phyloP scores from a whole-genome alignment of 2,888 invertebrate species.

The Clunio marinus region DNA sequence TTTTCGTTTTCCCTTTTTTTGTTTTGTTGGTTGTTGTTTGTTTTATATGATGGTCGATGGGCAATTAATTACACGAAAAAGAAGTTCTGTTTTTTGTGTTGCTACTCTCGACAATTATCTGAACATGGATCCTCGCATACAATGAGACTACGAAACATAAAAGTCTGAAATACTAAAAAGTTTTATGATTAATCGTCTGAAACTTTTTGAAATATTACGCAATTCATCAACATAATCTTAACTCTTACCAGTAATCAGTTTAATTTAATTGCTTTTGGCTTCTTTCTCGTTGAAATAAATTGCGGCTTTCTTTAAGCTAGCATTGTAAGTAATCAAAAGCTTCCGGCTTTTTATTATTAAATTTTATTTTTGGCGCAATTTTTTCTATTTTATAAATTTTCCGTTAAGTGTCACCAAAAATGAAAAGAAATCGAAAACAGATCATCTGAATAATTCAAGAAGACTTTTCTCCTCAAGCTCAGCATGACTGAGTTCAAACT shows the following conservation, averaged over 20 bases:
- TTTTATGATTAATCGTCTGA: slow-evolving; percentile 4
- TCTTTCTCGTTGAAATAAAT: slow-evolving; percentile 12
- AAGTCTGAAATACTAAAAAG: too few relatives aligned
- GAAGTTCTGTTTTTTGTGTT: not conserved
- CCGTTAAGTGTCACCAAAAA: slow-evolving; percentile 12
- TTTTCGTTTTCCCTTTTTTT: not conserved
- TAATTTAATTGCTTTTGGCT: not conserved
- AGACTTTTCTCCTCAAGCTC: too few relatives aligned
- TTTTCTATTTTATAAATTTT: not conserved
- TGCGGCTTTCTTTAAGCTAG: not conserved
- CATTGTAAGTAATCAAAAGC: not conserved
- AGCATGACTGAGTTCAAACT: not conserved
- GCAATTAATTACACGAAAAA: slow-evolving; percentile 20
- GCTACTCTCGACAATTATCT: too few relatives aligned
- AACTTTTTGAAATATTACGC: not conserved
- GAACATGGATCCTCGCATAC: too few relatives aligned
- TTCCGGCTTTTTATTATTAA: not conserved
- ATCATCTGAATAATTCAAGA: not conserved
- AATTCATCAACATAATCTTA: not conserved
- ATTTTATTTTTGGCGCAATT: not conserved
- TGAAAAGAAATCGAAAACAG: not conserved
- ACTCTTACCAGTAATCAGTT: too few relatives aligned
- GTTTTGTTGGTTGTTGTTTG: not conserved
- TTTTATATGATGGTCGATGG: slow-evolving; percentile 20
- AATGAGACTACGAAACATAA: too few relatives aligned